These are phyloP conservation scores for Oreochromis niloticus DNA, from an alignment of 2,113 vertebrate species.

Conservation along the genomic window DNA sequence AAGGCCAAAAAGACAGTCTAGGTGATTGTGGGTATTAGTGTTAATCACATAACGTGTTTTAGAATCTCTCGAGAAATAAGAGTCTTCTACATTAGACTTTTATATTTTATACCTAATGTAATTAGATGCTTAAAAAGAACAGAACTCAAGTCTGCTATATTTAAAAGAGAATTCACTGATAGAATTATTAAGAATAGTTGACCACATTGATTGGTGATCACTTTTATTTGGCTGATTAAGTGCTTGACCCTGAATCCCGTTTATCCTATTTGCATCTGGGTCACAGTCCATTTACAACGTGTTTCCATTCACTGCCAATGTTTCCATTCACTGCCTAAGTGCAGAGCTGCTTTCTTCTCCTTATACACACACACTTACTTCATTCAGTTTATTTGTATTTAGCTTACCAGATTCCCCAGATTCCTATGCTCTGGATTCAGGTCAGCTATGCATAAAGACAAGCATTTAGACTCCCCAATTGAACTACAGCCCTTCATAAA, in stretches of 20 bases:
- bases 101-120: neutral
- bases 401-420: slow-evolving; percentile 30
- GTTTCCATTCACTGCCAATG: neutral
- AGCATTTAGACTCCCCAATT: slow-evolving; percentile 33
- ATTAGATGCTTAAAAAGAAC: neutral
- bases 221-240: neutral
- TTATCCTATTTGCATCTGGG: neutral
- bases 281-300: neutral
- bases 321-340: neutral
- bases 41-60: slow-evolving; percentile 4
- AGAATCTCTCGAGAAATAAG: neutral
- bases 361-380: neutral
- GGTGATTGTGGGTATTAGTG: neutral
- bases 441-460: slow-evolving; percentile 31
- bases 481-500: slow-evolving; percentile 2
- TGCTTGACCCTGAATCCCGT: neutral
- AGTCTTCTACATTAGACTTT: neutral
- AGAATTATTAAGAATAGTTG: neutral
- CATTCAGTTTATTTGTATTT: slow-evolving; percentile 32
- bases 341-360: neutral
- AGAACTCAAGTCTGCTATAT: neutral
- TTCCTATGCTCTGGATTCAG: slow-evolving; percentile 8
- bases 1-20: neutral
- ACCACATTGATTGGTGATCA: neutral
- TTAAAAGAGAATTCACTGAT: neutral